Evolutionary conservation across 1,140 invertebrate species (phyloP).

Genomic region (Macrotrachela quadricornifera): DNA sequence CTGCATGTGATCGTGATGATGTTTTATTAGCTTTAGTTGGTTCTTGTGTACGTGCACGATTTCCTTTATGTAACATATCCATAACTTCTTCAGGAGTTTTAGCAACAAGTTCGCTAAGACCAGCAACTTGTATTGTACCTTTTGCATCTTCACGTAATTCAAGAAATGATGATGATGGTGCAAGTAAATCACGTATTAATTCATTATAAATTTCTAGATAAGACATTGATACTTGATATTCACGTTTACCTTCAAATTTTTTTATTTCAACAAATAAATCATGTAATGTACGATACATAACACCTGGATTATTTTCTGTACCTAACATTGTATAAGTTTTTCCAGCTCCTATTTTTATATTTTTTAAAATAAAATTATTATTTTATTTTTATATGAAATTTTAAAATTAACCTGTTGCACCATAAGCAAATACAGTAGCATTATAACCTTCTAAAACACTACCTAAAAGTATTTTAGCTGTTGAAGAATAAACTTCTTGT

Average conservation of each 20-base stretch:
- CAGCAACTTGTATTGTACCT: slow-evolving; percentile 60
- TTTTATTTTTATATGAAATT: too few relatives aligned
- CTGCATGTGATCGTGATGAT: slow-evolving; percentile 71
- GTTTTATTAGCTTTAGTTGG: slow-evolving; percentile 82
- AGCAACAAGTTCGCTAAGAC: slow-evolving; percentile 56
- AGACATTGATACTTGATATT: slow-evolving; percentile 61
- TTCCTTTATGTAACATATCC: slow-evolving; percentile 58
- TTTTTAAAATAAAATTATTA: too few relatives aligned
- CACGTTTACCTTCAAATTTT: slow-evolving; percentile 20
- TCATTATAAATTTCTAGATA: slow-evolving; percentile 94
- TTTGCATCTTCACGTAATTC: slow-evolving; percentile 72
- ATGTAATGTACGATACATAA: slow-evolving; percentile 63
- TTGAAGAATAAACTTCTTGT: slow-evolving; percentile 60
- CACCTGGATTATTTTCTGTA: slow-evolving; percentile 50
- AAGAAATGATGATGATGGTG: slow-evolving; percentile 54
- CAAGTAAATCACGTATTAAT: slow-evolving; percentile 71
- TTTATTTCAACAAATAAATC: slow-evolving; percentile 63
- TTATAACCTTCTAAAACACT: slow-evolving; percentile 40
- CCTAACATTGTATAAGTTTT: slow-evolving; percentile 97
- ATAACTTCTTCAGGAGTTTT: slow-evolving; percentile 46
- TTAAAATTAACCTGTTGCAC: slow-evolving; percentile 66
- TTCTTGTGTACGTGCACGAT: slow-evolving; percentile 66
- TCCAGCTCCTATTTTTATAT: slow-evolving; percentile 47
- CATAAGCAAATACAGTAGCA: slow-evolving; percentile 84
- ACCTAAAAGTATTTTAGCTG: slow-evolving; percentile 39